Percentiles rank a stretch among this genome's conserved stretches.
These are phyloP conservation scores for Drosophila micromelanica DNA, from an alignment of 1,140 invertebrate species.

Conservation along the genomic window DNA sequence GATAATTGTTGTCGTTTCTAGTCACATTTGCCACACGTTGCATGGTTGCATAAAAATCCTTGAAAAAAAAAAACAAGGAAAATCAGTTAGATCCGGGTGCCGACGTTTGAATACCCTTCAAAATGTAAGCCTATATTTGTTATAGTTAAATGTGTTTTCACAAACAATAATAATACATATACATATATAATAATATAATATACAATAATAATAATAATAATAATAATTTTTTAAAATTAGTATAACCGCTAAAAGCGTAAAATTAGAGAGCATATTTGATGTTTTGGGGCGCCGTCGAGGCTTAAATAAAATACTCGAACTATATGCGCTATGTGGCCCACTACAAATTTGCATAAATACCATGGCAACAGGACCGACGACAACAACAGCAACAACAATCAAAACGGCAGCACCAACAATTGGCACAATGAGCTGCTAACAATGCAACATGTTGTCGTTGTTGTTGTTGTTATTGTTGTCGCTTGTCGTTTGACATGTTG, in stretches of 20 bases:
- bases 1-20: slow-evolving; percentile 26
- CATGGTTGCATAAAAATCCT: too few relatives aligned
- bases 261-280: neutral
- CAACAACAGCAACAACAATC: slow-evolving; percentile 50
- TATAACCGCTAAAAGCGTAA: neutral
- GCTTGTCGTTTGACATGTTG: slow-evolving; percentile 78
- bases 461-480: slow-evolving; percentile 42
- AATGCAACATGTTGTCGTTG: slow-evolving; percentile 75
- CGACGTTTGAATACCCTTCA: neutral
- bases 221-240: too few relatives aligned
- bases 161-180: too few relatives aligned
- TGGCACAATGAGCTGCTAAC: slow-evolving; percentile 78
- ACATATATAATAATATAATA: too few relatives aligned
- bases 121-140: too few relatives aligned
- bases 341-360: slow-evolving; percentile 79
- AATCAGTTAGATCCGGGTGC: too few relatives aligned
- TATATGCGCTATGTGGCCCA: slow-evolving; percentile 65
- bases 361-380: slow-evolving; percentile 55
- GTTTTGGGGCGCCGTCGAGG: slow-evolving; percentile 48
- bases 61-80: neutral
- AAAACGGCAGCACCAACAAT: slow-evolving; percentile 51
- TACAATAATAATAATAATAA: too few relatives aligned
- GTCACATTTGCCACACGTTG: neutral
- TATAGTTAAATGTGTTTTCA: too few relatives aligned
- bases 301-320: slow-evolving; percentile 66